Evolutionary conservation across 2,888 invertebrate genomes (phyloP).

Genomic region (Eristalis tenax): DNA sequence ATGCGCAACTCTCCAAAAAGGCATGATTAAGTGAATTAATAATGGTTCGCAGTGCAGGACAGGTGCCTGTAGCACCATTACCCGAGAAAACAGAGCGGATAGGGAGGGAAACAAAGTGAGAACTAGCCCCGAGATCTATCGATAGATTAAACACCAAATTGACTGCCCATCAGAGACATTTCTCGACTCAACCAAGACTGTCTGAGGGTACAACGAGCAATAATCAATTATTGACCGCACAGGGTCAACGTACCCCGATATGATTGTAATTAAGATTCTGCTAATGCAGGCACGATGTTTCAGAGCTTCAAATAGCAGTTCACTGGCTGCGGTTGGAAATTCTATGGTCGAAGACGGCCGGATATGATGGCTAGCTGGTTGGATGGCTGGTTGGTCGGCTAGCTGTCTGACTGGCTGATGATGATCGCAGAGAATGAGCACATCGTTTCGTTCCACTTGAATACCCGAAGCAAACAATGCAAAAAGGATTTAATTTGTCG

Average conservation of each 20-base stretch:
- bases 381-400: constrained; percentile 8
- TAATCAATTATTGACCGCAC: constrained; percentile 55
- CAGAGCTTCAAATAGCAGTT: neutral
- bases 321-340: constrained; percentile 6
- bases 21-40: constrained; percentile 61
- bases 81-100: neutral
- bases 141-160: constrained; percentile 31
- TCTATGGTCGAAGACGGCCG: constrained; percentile 9
- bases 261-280: constrained; percentile 56
- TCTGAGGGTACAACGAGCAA: neutral
- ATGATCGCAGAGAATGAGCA: constrained; percentile 51
- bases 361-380: neutral
- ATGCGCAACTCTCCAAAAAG: constrained; percentile 47
- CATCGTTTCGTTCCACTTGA: constrained; percentile 52
- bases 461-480: constrained; percentile 58
- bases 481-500: constrained; percentile 67
- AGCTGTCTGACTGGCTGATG: constrained; percentile 11
- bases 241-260: constrained; percentile 30
- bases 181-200: neutral
- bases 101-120: constrained; percentile 9
- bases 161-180: constrained; percentile 17
- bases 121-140: constrained; percentile 19
- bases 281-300: constrained; percentile 33
- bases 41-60: constrained; percentile 45
- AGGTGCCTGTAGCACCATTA: constrained; percentile 51